phyloP scores from a whole-genome alignment of 2,888 invertebrate genomes.

The Plebejus anna region DNA sequence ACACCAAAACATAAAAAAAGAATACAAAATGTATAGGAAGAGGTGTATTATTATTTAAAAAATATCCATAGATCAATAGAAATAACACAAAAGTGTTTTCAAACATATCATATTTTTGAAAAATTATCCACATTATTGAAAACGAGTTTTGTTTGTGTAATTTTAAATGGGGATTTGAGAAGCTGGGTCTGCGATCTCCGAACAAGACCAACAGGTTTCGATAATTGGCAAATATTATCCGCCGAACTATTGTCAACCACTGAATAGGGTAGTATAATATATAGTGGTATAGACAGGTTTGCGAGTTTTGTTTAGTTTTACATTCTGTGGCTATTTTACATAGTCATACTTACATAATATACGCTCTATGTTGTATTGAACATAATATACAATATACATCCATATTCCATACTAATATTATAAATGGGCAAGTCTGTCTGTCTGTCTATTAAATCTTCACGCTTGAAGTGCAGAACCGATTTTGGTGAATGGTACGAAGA shows the following conservation, averaged over 20 bases:
- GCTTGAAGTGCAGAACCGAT: too few relatives aligned
- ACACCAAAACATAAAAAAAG: background rate
- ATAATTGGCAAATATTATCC: slow-evolving; percentile 33
- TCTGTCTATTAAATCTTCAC: too few relatives aligned
- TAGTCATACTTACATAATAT: background rate
- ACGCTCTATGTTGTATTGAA: background rate
- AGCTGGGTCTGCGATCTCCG: background rate
- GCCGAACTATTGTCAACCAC: slow-evolving; percentile 37
- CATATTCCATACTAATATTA: background rate
- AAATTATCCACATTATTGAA: background rate
- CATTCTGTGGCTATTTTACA: background rate
- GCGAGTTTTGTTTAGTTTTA: background rate
- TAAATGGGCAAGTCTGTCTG: background rate
- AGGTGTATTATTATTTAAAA: background rate
- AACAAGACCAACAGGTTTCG: slow-evolving; percentile 28
- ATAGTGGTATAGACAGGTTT: background rate
- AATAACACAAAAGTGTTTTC: background rate
- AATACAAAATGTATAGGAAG: background rate
- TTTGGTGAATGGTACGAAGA: too few relatives aligned
- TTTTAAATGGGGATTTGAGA: slow-evolving; percentile 15
- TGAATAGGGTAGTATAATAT: slow-evolving; percentile 37
- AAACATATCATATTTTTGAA: background rate
- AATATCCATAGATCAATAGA: background rate
- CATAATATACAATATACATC: too few relatives aligned
- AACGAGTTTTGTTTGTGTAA: slow-evolving; percentile 11